Evolutionary conservation across 2,888 invertebrate genomes (phyloP).

Genomic region (Parascotia fuliginaria): DNA sequence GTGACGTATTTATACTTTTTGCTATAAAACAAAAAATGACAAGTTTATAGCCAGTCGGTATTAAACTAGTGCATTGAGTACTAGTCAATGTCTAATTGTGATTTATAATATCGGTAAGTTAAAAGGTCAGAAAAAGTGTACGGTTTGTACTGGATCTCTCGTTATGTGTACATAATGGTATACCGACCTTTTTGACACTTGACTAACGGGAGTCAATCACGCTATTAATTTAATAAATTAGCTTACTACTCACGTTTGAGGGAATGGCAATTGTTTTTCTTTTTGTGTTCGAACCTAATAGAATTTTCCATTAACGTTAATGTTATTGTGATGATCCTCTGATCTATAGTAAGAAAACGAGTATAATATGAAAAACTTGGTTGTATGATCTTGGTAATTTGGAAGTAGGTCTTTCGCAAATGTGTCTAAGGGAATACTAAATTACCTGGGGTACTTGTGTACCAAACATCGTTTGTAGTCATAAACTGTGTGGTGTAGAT

Average conservation of each 20-base stretch:
- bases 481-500: too few species aligned
- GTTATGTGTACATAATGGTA: background rate
- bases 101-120: slow-evolving; percentile 3
- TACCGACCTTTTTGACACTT: background rate
- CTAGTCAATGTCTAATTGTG: slow-evolving; percentile 5
- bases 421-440: too few species aligned
- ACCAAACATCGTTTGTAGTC: too few species aligned
- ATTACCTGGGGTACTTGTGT: too few species aligned
- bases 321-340: too few species aligned
- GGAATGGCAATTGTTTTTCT: background rate
- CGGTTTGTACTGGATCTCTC: background rate
- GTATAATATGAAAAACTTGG: too few species aligned
- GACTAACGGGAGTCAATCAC: slow-evolving; percentile 9
- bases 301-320: too few species aligned
- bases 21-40: slow-evolving; percentile 30
- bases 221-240: slow-evolving; percentile 3
- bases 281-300: too few species aligned
- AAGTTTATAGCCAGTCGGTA: slow-evolving; percentile 31
- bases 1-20: slow-evolving; percentile 37
- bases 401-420: too few species aligned
- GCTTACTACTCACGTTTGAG: background rate
- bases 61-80: slow-evolving; percentile 10
- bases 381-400: too few species aligned
- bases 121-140: slow-evolving; percentile 6
- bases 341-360: too few species aligned